These are phyloP conservation scores for Theristus sp. DNA, from an alignment of 2,888 invertebrate species.

Conservation along the genomic window DNA sequence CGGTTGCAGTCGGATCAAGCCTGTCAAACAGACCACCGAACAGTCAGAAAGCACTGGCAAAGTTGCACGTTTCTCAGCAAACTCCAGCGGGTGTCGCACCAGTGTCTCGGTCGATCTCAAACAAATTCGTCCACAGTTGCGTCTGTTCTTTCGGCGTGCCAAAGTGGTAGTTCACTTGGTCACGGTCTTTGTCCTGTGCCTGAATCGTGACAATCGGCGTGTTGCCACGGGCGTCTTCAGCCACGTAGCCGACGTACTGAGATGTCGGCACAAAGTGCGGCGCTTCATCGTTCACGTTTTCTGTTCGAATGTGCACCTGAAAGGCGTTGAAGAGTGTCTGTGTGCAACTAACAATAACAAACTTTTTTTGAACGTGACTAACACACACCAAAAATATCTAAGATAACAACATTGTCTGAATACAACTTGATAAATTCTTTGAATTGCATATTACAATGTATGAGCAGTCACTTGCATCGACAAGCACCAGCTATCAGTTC, in stretches of 20 bases:
- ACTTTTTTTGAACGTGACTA: too few relatives aligned
- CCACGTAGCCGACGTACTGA: slow-evolving; percentile 21
- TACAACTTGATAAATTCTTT: too few relatives aligned
- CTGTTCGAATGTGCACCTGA: slow-evolving; percentile 30
- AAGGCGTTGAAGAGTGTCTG: not conserved
- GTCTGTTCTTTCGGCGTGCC: slow-evolving; percentile 4
- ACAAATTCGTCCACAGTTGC: slow-evolving; percentile 13
- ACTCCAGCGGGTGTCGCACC: too few relatives aligned
- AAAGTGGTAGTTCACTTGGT: slow-evolving; percentile 15
- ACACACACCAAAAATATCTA: too few relatives aligned
- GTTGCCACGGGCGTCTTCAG: slow-evolving; percentile 24
- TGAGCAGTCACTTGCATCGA: too few relatives aligned
- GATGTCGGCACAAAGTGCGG: slow-evolving; percentile 22
- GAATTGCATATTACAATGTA: too few relatives aligned
- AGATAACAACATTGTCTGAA: too few relatives aligned
- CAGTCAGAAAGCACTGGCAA: too few relatives aligned
- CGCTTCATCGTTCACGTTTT: slow-evolving; percentile 35
- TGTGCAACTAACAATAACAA: not conserved
- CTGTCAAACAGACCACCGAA: slow-evolving; percentile 11
- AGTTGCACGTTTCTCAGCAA: too few relatives aligned
- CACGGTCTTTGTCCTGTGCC: slow-evolving; percentile 20
- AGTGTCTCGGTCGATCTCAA: slow-evolving; percentile 23
- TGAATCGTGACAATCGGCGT: slow-evolving; percentile 9
- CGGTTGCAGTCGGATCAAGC: slow-evolving; percentile 27
- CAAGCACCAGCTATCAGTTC: too few relatives aligned